phyloP scores from a whole-genome alignment of 2,797 vertebrate species.

The Ctenochaetus hawaiiensis region DNA sequence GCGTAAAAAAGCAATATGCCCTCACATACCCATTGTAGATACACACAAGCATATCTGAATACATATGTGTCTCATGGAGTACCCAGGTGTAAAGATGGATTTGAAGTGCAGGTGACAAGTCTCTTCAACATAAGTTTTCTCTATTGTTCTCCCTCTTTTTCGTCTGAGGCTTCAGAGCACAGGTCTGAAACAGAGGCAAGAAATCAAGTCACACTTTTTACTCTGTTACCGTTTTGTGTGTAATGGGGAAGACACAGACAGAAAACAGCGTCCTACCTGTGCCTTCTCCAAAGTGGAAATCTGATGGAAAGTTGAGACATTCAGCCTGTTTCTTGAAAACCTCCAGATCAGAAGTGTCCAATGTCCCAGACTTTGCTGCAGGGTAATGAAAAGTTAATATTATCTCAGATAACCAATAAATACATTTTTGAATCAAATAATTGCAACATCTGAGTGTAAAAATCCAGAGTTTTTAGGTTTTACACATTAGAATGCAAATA shows the following conservation, averaged over 20 bases:
- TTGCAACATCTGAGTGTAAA: background rate
- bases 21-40: background rate
- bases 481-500: background rate
- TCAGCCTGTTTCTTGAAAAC: conserved; percentile 61
- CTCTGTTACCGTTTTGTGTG: background rate
- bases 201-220: background rate
- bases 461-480: background rate
- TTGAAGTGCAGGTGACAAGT: background rate
- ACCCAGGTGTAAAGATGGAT: background rate
- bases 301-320: conserved; percentile 50
- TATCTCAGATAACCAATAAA: background rate
- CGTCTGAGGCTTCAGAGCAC: conserved; percentile 33
- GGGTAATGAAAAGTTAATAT: background rate
- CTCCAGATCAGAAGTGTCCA: conserved; percentile 43
- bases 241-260: background rate
- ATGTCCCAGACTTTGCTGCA: conserved; percentile 53
- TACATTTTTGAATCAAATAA: background rate
- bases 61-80: background rate
- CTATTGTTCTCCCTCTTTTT: conserved; percentile 24
- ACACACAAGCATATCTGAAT: conserved; percentile 10
- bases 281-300: conserved; percentile 27
- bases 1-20: background rate
- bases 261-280: conserved; percentile 29
- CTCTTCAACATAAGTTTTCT: background rate
- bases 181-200: conserved; percentile 51